Percentiles rank a stretch among this genome's conserved stretches.
These are phyloP conservation scores for Cataglyphis altisquamis DNA, from an alignment of 2,888 invertebrate genomes.

Conservation along the genomic window DNA sequence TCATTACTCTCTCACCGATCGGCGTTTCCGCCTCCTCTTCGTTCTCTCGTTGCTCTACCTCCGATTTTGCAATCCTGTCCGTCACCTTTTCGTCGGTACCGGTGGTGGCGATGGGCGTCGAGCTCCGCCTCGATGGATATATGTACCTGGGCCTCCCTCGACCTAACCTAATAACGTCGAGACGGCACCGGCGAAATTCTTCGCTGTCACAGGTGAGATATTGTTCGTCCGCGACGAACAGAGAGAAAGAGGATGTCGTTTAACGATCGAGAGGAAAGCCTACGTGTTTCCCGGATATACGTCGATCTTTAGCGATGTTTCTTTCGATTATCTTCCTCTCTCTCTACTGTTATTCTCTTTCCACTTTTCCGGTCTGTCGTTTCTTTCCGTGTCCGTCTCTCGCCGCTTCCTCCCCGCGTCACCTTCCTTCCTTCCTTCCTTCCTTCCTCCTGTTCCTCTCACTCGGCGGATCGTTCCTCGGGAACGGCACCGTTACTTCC, in stretches of 20 bases:
- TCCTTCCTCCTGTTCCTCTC: constrained; percentile 34
- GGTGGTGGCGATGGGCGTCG: constrained; percentile 48
- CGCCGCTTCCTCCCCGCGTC: background rate
- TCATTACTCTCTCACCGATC: constrained; percentile 16
- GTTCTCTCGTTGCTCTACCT: constrained; percentile 10
- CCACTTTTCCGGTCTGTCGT: background rate
- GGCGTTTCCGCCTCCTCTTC: constrained; percentile 10
- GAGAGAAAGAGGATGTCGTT: constrained; percentile 4
- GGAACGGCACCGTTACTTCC: constrained; percentile 76
- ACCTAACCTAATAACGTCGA: constrained; percentile 44
- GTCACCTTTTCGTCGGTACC: constrained; percentile 38
- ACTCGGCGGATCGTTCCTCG: constrained; percentile 65
- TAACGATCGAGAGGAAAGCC: background rate
- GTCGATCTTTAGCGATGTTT: constrained; percentile 2
- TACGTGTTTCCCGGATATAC: background rate
- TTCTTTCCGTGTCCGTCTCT: constrained; percentile 30
- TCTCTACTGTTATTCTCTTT: background rate
- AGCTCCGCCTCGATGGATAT: constrained; percentile 52
- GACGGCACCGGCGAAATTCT: constrained; percentile 36
- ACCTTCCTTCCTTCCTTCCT: constrained; percentile 10
- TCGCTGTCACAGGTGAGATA: constrained; percentile 1
- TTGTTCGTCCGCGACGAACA: background rate
- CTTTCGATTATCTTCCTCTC: background rate
- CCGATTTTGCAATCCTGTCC: constrained; percentile 29
- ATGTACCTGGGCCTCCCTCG: constrained; percentile 40